Evolutionary conservation across 2,888 invertebrate species (phyloP).

Genomic region (Syrista parreyssii): DNA sequence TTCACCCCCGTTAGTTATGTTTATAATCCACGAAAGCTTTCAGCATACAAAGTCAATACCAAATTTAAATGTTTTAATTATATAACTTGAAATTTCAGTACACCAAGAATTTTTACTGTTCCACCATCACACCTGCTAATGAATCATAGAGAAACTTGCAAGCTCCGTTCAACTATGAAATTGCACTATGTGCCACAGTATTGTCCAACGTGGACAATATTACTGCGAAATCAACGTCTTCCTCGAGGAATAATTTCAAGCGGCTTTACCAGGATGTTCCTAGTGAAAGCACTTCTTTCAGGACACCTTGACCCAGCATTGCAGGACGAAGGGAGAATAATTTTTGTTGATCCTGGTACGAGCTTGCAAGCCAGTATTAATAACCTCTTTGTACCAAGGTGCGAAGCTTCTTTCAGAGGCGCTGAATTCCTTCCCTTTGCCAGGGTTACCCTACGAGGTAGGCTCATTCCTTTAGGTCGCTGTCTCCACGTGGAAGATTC

Average conservation of each 20-base stretch:
- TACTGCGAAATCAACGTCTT: not conserved
- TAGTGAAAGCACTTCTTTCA: not conserved
- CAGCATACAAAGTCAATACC: not conserved
- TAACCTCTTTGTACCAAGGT: constrained; percentile 28
- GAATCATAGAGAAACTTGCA: not conserved
- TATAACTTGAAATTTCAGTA: not conserved
- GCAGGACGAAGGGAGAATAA: constrained; percentile 27
- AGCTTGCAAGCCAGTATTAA: constrained; percentile 22
- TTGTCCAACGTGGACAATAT: not conserved
- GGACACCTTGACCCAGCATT: not conserved
- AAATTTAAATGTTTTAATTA: not conserved
- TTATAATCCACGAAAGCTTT: not conserved
- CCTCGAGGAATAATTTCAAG: not conserved
- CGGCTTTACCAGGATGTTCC: not conserved
- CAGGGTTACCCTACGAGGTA: not conserved
- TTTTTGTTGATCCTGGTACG: constrained; percentile 36
- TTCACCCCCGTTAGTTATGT: not conserved
- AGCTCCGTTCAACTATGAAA: not conserved
- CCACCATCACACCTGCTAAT: not conserved
- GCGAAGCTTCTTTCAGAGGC: constrained; percentile 26
- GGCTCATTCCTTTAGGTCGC: not conserved
- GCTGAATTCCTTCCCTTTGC: not conserved
- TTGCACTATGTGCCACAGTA: not conserved
- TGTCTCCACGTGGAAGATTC: not conserved
- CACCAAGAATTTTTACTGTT: not conserved